Evolutionary conservation across 1,140 invertebrate genomes (phyloP).

Genomic region (Nephila pilipes): DNA sequence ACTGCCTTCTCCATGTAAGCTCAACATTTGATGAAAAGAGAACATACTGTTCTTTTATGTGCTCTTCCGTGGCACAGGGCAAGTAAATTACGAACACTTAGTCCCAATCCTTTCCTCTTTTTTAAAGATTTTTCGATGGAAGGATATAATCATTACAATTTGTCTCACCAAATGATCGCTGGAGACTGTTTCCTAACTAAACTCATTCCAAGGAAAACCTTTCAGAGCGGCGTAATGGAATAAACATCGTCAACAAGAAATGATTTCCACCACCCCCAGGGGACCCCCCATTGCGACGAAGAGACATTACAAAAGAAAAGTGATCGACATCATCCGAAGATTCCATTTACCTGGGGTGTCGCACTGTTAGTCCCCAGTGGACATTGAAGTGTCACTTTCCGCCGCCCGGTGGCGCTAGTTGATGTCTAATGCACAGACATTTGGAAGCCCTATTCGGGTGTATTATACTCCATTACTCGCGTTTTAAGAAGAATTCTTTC

Average conservation of each 20-base stretch:
- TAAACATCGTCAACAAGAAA: slow-evolving; percentile 56
- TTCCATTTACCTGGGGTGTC: slow-evolving; percentile 51
- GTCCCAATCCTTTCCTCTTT: neutral
- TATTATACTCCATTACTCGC: slow-evolving; percentile 63
- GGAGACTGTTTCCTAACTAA: slow-evolving; percentile 39
- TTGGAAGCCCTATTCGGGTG: slow-evolving; percentile 22
- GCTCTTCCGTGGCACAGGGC: neutral
- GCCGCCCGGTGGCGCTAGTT: slow-evolving; percentile 38
- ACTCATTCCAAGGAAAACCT: slow-evolving; percentile 37
- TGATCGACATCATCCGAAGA: slow-evolving; percentile 59
- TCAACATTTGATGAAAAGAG: slow-evolving; percentile 7
- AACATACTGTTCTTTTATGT: slow-evolving; percentile 19
- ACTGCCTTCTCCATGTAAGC: neutral
- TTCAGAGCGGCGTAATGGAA: slow-evolving; percentile 52
- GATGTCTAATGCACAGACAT: neutral
- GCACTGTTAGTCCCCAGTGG: slow-evolving; percentile 21
- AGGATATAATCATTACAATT: slow-evolving; percentile 43
- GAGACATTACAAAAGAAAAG: slow-evolving; percentile 63
- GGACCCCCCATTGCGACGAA: slow-evolving; percentile 39
- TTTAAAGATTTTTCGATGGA: slow-evolving; percentile 28
- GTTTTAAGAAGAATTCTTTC: slow-evolving; percentile 63
- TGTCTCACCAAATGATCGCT: slow-evolving; percentile 47
- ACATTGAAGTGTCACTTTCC: slow-evolving; percentile 27
- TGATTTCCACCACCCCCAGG: slow-evolving; percentile 29
- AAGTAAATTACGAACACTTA: slow-evolving; percentile 35